Conservation (phyloP, 2,797 vertebrate genomes). For the Psittacula derbiana region DNA sequence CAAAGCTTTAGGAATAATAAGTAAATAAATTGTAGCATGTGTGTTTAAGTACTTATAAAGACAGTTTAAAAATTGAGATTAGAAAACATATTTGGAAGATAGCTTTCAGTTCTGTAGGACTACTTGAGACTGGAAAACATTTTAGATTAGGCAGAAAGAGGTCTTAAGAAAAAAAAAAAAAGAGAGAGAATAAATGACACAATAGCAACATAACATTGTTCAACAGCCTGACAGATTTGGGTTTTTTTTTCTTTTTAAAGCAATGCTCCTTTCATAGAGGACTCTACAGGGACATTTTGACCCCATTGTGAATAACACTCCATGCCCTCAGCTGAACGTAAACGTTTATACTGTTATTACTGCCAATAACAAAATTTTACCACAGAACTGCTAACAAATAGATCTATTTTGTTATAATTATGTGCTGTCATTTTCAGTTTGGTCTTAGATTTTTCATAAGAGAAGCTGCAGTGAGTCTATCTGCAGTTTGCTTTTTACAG, state of each 20-base stretch:
- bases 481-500: background rate
- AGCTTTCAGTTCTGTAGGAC: background rate
- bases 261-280: background rate
- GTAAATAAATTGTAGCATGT: background rate
- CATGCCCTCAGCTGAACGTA: background rate
- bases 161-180: too few species aligned
- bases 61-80: background rate
- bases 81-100: slow-evolving; percentile 13
- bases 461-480: background rate
- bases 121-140: background rate
- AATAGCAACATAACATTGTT: background rate
- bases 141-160: background rate
- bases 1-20: background rate
- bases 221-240: background rate
- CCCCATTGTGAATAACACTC: background rate
- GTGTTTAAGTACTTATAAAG: background rate
- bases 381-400: background rate
- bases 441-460: background rate
- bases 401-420: slow-evolving; percentile 2
- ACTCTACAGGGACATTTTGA: background rate
- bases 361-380: background rate
- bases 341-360: background rate
- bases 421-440: background rate
- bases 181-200: background rate
- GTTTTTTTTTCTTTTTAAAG: background rate